Evolutionary conservation across 2,797 vertebrate genomes (phyloP).

Genomic region (Hipposideros larvatus): DNA sequence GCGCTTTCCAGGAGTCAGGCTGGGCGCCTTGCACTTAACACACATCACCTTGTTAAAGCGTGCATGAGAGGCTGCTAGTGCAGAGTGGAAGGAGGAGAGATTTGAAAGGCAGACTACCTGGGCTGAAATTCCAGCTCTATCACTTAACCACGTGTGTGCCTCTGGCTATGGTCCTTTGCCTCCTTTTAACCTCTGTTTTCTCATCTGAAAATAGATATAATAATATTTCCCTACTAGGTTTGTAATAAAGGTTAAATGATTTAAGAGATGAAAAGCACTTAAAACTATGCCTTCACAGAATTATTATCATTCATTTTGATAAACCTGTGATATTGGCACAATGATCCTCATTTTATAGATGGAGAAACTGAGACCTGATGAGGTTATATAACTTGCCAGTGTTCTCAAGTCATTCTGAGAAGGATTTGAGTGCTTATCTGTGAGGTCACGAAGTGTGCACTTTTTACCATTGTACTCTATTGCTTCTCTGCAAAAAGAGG

Average conservation of each 20-base stretch:
- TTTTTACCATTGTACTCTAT: neutral
- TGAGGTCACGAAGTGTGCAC: neutral
- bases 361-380: neutral
- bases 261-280: neutral
- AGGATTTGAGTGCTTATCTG: neutral
- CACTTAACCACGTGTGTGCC: neutral
- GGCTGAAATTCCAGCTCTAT: neutral
- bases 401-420: neutral
- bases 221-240: neutral
- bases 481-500: neutral
- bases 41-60: neutral
- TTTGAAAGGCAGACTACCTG: neutral
- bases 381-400: neutral
- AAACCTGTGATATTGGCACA: neutral
- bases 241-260: neutral
- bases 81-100: neutral
- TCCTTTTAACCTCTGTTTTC: neutral
- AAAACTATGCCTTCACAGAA: neutral
- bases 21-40: too few species aligned
- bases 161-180: neutral
- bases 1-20: neutral
- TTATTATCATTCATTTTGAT: neutral
- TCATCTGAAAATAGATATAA: neutral
- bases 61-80: neutral
- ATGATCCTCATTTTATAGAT: neutral